Conservation (phyloP, 2,113 vertebrate genomes). For the Rhynchopsitta pachyrhyncha region DNA sequence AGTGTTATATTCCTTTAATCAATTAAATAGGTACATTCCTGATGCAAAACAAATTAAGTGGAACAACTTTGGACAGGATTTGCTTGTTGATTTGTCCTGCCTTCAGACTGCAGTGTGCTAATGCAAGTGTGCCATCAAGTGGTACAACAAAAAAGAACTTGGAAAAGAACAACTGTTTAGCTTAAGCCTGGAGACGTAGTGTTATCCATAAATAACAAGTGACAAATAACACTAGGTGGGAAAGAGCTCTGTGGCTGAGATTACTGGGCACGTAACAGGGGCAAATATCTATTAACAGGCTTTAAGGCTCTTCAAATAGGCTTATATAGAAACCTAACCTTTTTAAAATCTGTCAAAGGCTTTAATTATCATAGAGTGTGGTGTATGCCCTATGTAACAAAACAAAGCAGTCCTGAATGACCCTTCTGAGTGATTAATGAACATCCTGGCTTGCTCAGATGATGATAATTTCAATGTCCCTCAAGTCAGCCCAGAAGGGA, state of each 20-base stretch:
- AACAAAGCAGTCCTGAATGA: background rate
- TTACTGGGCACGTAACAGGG: background rate
- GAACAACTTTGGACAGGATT: background rate
- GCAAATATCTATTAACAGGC: background rate
- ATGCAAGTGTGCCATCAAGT: slow-evolving; percentile 65
- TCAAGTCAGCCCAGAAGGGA: background rate
- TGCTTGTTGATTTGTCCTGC: background rate
- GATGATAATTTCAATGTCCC: background rate
- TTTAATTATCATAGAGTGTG: background rate
- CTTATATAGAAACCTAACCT: background rate
- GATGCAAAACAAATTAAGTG: slow-evolving; percentile 38
- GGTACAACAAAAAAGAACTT: background rate
- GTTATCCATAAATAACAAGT: background rate
- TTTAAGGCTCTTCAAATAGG: background rate
- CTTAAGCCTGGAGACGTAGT: background rate
- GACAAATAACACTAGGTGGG: background rate
- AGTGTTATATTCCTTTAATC: slow-evolving; percentile 15
- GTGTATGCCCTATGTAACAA: background rate
- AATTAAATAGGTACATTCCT: slow-evolving; percentile 26
- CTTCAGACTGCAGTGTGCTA: background rate
- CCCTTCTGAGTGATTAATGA: background rate
- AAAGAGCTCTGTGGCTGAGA: background rate
- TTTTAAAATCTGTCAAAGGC: background rate
- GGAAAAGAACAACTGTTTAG: background rate
- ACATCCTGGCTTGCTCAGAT: background rate